phyloP scores from a whole-genome alignment of 2,113 vertebrate species.

The Micronycteris hirsuta region DNA sequence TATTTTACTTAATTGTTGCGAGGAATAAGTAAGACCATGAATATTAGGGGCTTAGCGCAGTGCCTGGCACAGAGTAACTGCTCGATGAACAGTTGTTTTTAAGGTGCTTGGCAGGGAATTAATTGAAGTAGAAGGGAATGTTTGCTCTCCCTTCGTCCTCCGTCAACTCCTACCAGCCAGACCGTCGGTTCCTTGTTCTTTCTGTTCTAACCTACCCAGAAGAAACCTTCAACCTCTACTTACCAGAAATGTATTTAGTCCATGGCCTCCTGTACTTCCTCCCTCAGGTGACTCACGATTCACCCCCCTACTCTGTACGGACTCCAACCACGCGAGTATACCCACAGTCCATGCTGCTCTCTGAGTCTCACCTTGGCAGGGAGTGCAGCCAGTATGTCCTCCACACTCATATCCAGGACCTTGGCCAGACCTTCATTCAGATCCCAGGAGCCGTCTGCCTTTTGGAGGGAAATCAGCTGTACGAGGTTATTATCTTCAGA shows the following conservation, averaged over 20 bases:
- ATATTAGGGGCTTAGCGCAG: not conserved
- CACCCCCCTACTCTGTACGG: not conserved
- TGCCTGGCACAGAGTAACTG: not conserved
- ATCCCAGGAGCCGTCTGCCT: slow-evolving; percentile 84
- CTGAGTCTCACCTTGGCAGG: slow-evolving; percentile 70
- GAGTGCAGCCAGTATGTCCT: slow-evolving; percentile 64
- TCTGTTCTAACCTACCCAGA: not conserved
- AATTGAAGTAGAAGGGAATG: not conserved
- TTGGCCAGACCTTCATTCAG: slow-evolving; percentile 73
- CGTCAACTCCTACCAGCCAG: not conserved
- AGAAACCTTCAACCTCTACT: not conserved
- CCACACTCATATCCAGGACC: slow-evolving; percentile 69
- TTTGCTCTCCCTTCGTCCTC: not conserved
- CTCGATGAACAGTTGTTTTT: not conserved
- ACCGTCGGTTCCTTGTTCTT: not conserved
- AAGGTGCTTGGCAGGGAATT: not conserved
- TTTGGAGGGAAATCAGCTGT: slow-evolving; percentile 82
- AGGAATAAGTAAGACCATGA: not conserved
- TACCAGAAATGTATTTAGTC: not conserved
- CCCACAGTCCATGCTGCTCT: not conserved
- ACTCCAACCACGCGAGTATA: not conserved
- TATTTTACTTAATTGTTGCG: not conserved
- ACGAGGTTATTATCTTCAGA: slow-evolving; percentile 61
- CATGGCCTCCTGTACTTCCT: not conserved
- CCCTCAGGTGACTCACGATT: not conserved